Conservation (phyloP, 1,140 invertebrate species). For the Zaprionus gabonicus region DNA sequence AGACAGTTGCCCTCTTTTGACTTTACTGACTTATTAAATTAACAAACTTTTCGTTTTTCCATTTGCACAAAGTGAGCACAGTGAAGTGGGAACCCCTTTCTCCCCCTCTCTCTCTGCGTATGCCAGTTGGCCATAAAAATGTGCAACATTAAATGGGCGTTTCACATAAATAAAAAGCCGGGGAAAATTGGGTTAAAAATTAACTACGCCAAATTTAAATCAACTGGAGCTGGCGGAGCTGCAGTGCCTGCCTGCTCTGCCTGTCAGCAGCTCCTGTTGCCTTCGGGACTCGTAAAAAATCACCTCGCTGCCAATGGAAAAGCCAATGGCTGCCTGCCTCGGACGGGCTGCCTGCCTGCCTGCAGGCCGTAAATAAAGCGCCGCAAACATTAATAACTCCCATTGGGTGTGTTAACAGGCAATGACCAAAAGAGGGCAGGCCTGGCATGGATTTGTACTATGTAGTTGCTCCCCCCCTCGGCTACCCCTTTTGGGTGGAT, state of each 20-base stretch:
- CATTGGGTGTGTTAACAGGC: conserved; percentile 82
- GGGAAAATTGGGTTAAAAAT: conserved; percentile 79
- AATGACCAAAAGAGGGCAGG: conserved; percentile 74
- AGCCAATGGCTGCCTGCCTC: conserved; percentile 29
- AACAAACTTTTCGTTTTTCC: not conserved
- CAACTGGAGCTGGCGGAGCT: conserved; percentile 42
- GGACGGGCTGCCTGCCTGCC: conserved; percentile 44
- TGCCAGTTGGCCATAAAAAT: conserved; percentile 65
- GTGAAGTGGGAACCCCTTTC: not conserved
- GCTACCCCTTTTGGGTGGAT: not conserved
- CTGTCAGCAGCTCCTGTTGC: conserved; percentile 73
- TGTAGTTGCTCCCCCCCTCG: conserved; percentile 22
- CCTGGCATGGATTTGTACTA: conserved; percentile 64
- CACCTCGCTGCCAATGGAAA: conserved; percentile 49
- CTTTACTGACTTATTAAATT: not conserved
- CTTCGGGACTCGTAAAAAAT: conserved; percentile 76
- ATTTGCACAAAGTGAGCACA: not conserved
- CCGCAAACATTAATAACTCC: conserved; percentile 81
- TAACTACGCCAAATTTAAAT: conserved; percentile 82
- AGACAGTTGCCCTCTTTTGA: no score
- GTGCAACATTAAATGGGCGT: conserved; percentile 77
- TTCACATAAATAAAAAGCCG: conserved; percentile 72
- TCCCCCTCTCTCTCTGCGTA: not conserved
- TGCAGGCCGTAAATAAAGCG: conserved; percentile 75
- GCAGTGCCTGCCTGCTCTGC: conserved; percentile 15